Conservation (phyloP, 2,888 invertebrate genomes). For the Brachypterus glaber region DNA sequence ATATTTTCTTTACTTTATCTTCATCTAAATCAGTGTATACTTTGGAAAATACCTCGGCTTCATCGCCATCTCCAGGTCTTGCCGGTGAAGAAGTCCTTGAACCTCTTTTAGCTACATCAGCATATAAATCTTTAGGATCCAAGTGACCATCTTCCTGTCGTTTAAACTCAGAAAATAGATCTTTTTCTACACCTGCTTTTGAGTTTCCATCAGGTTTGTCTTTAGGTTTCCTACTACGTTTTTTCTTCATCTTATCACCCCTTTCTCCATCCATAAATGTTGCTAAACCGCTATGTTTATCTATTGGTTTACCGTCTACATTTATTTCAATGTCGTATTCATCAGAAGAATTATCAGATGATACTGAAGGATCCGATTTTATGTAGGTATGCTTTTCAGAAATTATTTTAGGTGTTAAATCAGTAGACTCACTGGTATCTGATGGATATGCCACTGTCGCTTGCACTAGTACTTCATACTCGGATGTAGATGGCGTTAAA, state of each 20-base stretch:
- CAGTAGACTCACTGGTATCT: conserved; percentile 21
- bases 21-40: conserved; percentile 30
- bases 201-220: conserved; percentile 18
- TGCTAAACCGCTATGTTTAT: conserved; percentile 22
- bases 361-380: conserved; percentile 4
- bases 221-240: conserved; percentile 21
- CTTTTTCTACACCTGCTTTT: conserved; percentile 20
- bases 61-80: conserved; percentile 17
- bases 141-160: conserved; percentile 25
- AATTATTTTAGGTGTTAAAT: conserved; percentile 6
- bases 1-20: conserved; percentile 25
- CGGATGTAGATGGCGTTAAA: conserved; percentile 24
- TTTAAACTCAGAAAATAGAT: conserved; percentile 29
- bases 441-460: conserved; percentile 49
- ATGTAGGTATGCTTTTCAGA: neutral
- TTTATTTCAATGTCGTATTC: conserved; percentile 30
- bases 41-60: conserved; percentile 27
- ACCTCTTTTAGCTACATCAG: conserved; percentile 30
- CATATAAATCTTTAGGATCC: conserved; percentile 31
- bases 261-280: conserved; percentile 27
- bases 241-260: conserved; percentile 22
- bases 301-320: conserved; percentile 28
- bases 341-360: conserved; percentile 25
- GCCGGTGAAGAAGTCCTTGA: conserved; percentile 32
- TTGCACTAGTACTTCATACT: conserved; percentile 51